Evolutionary conservation across 1,140 invertebrate species (phyloP).

Genomic region (Papilio polyxenes): DNA sequence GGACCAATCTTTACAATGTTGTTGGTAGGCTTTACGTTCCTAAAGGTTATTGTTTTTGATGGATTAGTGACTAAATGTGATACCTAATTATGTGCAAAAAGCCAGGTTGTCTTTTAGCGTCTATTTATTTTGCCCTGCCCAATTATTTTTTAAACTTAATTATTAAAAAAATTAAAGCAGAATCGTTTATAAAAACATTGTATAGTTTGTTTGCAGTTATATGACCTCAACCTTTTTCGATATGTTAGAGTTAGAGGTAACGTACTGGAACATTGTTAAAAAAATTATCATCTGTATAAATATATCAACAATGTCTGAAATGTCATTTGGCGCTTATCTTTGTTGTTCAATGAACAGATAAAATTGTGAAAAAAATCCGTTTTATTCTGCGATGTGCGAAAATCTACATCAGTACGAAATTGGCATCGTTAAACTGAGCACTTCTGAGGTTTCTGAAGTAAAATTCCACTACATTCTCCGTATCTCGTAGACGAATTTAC

Average conservation of each 20-base stretch:
- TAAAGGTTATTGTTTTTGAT: too few relatives aligned
- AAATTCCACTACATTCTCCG: conserved; percentile 57
- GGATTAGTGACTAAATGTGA: too few relatives aligned
- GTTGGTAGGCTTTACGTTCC: too few relatives aligned
- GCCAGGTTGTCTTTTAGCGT: too few relatives aligned
- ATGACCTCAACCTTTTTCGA: neutral
- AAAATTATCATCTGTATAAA: neutral
- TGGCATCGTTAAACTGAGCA: conserved; percentile 21
- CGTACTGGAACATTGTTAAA: neutral
- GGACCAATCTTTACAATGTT: too few relatives aligned
- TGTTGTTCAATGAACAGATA: neutral
- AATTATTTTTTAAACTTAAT: too few relatives aligned
- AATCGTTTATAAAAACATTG: too few relatives aligned
- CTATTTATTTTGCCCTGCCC: too few relatives aligned
- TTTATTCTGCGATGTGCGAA: conserved; percentile 20
- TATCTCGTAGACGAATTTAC: conserved; percentile 46
- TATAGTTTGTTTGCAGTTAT: neutral
- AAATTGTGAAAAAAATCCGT: neutral
- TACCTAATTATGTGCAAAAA: too few relatives aligned
- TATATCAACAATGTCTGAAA: conserved; percentile 1
- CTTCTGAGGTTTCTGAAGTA: conserved; percentile 44
- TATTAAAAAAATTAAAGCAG: too few relatives aligned
- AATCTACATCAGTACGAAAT: conserved; percentile 16
- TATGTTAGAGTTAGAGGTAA: neutral
- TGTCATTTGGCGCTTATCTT: conserved; percentile 27